Percentiles rank a stretch among this genome's conserved stretches.
These are phyloP conservation scores for Bombus vancouverensis DNA, from an alignment of 1,140 invertebrate species.

Conservation along the genomic window DNA sequence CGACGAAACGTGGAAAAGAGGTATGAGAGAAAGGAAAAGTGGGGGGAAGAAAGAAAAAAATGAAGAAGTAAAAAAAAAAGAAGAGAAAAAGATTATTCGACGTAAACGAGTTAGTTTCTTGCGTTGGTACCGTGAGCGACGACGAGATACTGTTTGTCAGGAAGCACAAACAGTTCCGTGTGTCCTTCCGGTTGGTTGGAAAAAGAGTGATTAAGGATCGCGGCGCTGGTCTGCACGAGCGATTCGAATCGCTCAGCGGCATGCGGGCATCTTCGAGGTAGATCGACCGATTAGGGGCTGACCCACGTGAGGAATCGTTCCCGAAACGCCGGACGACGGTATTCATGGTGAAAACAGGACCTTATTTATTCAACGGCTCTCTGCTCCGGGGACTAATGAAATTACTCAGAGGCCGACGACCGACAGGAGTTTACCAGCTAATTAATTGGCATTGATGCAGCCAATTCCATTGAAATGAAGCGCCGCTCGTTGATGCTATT, in stretches of 20 bases:
- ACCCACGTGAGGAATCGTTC: slow-evolving; percentile 43
- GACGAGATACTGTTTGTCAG: slow-evolving; percentile 1
- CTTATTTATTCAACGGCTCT: slow-evolving; percentile 61
- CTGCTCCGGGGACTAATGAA: slow-evolving; percentile 55
- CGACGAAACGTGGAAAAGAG: background rate
- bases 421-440: slow-evolving; percentile 61
- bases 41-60: background rate
- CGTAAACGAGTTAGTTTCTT: slow-evolving; percentile 43
- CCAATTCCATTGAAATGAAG: slow-evolving; percentile 68
- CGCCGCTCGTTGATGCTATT: slow-evolving; percentile 49
- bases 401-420: slow-evolving; percentile 55
- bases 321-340: slow-evolving; percentile 57
- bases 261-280: slow-evolving; percentile 4
- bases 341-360: slow-evolving; percentile 59
- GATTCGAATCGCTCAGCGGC: background rate
- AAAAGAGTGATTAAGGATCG: slow-evolving; percentile 21
- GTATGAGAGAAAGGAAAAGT: background rate
- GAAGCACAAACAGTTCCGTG: background rate
- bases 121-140: background rate
- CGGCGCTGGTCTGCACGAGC: background rate
- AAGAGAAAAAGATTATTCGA: slow-evolving; percentile 3
- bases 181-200: background rate
- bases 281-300: slow-evolving; percentile 25
- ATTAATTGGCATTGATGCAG: slow-evolving; percentile 75
- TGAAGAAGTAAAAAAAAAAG: background rate